Evolutionary conservation across 2,113 vertebrate species (phyloP), one percentile per base, ranked within the genome.

Genomic region (Haplochromis burtoni): DNA sequence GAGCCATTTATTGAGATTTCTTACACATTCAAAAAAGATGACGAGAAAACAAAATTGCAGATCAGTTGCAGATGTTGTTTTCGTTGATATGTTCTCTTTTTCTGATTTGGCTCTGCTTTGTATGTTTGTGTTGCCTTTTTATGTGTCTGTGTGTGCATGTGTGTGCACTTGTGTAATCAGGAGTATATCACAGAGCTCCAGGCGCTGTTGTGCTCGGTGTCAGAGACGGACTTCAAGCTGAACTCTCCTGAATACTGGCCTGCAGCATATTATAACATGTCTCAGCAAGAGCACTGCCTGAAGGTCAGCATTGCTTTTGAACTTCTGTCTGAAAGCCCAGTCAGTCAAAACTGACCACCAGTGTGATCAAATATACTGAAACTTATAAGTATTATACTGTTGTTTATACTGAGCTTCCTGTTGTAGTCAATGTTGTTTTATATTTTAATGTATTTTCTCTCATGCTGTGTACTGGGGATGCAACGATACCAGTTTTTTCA

Each of bases 241-340:
- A 98, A 97, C 95, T 97, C 98, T 89, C 97, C 98, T 11, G 97
- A 97, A 85, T 97, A 98, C 92, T 96, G 96, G 96, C 97, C 96
- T 38, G 97, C 97, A 59, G 96, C 97, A 29, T 98, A 89, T 93
- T 97, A 98, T 89, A 97, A 99, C 91, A 96, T 98, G 89, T 96
- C 96, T 85, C 98, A 97, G 92, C 98, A 99, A 89, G 98, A 99
- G 81, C 96, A 96, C 38, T 98, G 97, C 95, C 96, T 99, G 84
- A 97, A 98, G 98, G 99, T 99, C 97, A 97, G 96, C 73, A 3
- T 31, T 1, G 35, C 81, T 63, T 42, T 12, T 6, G 24, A 76
- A 57, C 59, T 71, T 81, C 10, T 57, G 9, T 63, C 35, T 42
- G 24, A 10, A 49, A 40, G 31, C 19, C 31, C 26, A 40, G 33